Base-by-base conservation (phyloP, 2,888 invertebrate species). In the Hecatera dysodea region DNA sequence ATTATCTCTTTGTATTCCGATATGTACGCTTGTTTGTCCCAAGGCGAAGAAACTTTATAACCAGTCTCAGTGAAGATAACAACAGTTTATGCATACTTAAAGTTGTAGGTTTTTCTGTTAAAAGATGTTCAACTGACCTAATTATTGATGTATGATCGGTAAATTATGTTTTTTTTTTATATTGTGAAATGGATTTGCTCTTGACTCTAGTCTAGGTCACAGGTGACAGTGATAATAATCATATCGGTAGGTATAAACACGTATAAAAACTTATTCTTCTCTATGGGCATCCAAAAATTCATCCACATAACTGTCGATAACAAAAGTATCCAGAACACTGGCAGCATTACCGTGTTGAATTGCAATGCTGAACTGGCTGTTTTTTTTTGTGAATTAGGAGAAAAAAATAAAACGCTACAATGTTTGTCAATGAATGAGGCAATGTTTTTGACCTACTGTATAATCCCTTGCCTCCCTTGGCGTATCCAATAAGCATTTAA, bases 21-120 rank as follows among this genome's bases (percentile, higher is more conserved):
- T 24, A 50, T 53, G 55, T 75, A 56, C 29, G 50, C 70, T 81
- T 75, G 62, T 60, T 60, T 52, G 56, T 24, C 1, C n/a, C 17
- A 11, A 19, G 64, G 71, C 29, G 57, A n/a, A 61, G 42, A 29
- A 56, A 70, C 66, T 70, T 75, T 56, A 12, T 69, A 69, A 63
- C 55, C 56, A 76, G 19, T 44, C 8, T n/a, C 11, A 46, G 12
- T 5, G 29, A 19, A 8, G 63, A 63, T 44, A 61, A 67, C 24
- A 64, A 42, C 22, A 29, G 1, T 33, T 65, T 44, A 29, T 66
- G 52, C 46, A 50, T 55, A 12, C 33, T 19, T 9, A 39, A 27
- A 46, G 2, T 46, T 19, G 53, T 46, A 11, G 39, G 36, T 42
- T 15, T 22, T 29, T 62, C 57, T 68, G 22, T 57, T n/a, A 15